Base-by-base conservation (phyloP, 2,113 vertebrate species). In the Aegithalos caudatus region DNA sequence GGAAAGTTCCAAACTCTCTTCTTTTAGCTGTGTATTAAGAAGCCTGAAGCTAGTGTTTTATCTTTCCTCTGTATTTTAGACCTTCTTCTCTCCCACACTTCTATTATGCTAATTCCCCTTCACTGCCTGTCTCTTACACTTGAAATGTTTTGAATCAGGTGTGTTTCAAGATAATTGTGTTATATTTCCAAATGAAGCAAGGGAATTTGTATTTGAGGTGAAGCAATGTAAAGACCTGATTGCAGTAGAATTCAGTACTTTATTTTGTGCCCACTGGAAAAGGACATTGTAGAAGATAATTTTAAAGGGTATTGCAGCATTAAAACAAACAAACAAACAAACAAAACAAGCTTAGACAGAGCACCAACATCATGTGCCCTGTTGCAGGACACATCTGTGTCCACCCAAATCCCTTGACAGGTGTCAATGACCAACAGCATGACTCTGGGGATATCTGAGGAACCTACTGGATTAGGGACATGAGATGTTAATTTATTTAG, bases 101-200 rank as follows among this genome's bases (percentile, higher is more conserved):
- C 42, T 50, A 12, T 72, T 91, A 76, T 92, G 76, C 51, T 89
- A 83, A 87, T 89, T 91, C 20, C 35, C 44, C n/a, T 71, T 86
- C 72, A 60, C 44, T 81, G 74, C 69, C 76, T 58, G 31, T 88
- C 57, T 91, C 31, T 91, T 56, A 61, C 17, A 64, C 45, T 88
- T 86, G 57, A 88, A 83, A 90, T 91, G 44, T 82, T 95, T 92
- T 88, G 54, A 73, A 88, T 92, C n/a, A 24, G 50, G n/a, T 60
- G 17, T 74, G 51, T 73, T 87, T 66, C 25, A 33, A 77, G 71
- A 37, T 28, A 57, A 79, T 76, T 76, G 40, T 33, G 93, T 79
- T 61, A 11, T 57, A 56, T 51, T 69, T 70, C 66, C 14, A 10
- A 53, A 50, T 44, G 67, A 90, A 85, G 35, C 67, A 65, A 73